Conservation (phyloP, 2,113 vertebrate species). For the Sprattus sprattus region DNA sequence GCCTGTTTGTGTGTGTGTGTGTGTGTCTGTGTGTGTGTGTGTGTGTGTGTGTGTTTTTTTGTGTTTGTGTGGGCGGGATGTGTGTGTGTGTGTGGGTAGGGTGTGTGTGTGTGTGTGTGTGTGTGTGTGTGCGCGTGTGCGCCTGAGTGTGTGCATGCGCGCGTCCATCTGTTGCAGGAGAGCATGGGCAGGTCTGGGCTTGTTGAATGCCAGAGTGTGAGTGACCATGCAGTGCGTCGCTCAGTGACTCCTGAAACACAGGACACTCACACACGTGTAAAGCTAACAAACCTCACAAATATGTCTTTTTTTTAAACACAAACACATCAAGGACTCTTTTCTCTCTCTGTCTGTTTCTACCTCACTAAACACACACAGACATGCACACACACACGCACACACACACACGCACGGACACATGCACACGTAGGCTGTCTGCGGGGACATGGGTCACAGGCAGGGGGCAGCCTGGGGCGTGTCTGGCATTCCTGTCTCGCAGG, state of each 20-base stretch:
- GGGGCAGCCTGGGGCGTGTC: constrained; percentile 24
- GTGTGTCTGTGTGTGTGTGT: not conserved
- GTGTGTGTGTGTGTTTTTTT: not conserved
- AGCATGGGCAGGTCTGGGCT: constrained; percentile 20
- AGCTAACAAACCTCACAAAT: not conserved
- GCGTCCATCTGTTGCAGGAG: not conserved
- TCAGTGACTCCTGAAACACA: not conserved
- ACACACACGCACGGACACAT: not conserved
- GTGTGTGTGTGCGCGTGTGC: constrained; percentile 9
- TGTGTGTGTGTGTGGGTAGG: constrained; percentile 24
- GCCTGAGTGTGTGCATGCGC: constrained; percentile 1
- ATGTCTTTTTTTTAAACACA: not conserved
- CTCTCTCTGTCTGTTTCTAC: not conserved
- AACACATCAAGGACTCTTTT: not conserved
- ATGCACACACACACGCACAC: constrained; percentile 9
- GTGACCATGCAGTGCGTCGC: constrained; percentile 12
- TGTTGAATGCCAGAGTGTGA: constrained; percentile 13
- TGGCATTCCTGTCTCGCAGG: constrained; percentile 30
- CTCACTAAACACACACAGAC: not conserved
- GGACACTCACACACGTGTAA: not conserved
- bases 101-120: constrained; percentile 22
- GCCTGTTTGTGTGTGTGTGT: not conserved
- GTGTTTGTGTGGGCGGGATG: not conserved
- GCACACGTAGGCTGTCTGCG: not conserved
- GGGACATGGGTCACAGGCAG: constrained; percentile 27